These are phyloP conservation scores for Premnoplex brunnescens DNA, from an alignment of 2,797 vertebrate genomes.

Conservation along the genomic window DNA sequence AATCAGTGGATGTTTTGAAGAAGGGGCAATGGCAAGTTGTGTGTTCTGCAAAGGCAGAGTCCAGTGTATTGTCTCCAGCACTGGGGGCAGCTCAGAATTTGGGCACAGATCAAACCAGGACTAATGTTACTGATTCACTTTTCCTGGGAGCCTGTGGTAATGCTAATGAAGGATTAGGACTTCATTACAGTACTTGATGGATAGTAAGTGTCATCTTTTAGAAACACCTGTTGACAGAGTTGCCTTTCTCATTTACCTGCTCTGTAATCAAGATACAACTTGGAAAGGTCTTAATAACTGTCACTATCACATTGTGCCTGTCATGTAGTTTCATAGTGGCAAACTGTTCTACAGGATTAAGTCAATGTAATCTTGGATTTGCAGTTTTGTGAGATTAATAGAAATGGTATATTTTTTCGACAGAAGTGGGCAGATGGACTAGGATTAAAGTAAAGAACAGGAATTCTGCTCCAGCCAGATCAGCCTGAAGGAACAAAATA, in stretches of 20 bases:
- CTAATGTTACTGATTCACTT: neutral
- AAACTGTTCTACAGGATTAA: neutral
- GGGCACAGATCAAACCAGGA: neutral
- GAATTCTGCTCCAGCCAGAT: neutral
- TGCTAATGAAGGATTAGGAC: neutral
- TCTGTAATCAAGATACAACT: neutral
- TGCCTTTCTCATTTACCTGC: neutral
- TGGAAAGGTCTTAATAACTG: neutral
- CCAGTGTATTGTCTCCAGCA: neutral
- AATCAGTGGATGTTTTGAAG: fast-evolving
- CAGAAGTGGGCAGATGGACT: neutral
- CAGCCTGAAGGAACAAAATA: neutral
- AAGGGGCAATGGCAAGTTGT: neutral
- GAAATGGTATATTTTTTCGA: neutral
- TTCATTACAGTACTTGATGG: neutral
- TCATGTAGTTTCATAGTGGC: fast-evolving
- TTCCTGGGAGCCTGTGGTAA: neutral
- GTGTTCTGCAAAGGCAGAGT: neutral
- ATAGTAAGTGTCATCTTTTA: neutral
- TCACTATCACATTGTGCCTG: neutral
- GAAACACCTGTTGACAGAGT: neutral
- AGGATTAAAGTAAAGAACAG: neutral
- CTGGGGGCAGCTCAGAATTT: neutral
- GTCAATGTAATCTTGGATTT: neutral
- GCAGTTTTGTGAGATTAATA: neutral